Conservation (phyloP, 2,113 vertebrate species). For the Deroptyus accipitrinus region DNA sequence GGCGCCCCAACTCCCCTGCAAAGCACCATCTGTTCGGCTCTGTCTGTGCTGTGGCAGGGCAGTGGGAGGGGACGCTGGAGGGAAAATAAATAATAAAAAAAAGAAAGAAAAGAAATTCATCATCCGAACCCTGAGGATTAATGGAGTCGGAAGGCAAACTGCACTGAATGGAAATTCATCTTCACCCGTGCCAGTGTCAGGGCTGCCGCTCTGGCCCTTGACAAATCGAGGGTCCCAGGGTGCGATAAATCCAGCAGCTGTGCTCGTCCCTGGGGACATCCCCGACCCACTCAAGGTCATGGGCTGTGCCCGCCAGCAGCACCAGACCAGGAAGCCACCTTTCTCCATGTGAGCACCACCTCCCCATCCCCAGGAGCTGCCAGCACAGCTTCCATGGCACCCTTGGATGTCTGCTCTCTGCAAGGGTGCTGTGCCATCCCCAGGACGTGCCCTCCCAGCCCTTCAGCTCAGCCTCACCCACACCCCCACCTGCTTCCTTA, state of each 20-base stretch:
- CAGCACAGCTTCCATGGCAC: neutral
- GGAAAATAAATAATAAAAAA: constrained; percentile 89
- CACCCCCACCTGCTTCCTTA: neutral
- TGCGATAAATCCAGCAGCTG: constrained; percentile 87
- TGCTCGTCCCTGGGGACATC: constrained; percentile 46
- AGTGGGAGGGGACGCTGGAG: constrained; percentile 73
- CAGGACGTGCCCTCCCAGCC: accelerated
- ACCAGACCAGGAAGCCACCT: accelerated
- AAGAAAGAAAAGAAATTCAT: constrained; percentile 79
- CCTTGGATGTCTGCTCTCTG: neutral
- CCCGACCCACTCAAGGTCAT: neutral
- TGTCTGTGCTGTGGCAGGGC: constrained; percentile 72
- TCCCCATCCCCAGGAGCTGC: neutral
- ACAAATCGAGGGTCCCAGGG: constrained; percentile 91
- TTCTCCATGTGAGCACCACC: neutral
- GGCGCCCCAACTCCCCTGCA: constrained; percentile 74
- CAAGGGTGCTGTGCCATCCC: neutral
- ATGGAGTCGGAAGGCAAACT: constrained; percentile 84
- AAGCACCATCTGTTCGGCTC: constrained; percentile 76
- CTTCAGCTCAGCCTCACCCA: neutral
- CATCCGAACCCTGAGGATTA: constrained; percentile 87
- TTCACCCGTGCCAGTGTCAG: constrained; percentile 88
- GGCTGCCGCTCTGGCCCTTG: constrained; percentile 82
- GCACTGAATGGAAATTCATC: constrained; percentile 92
- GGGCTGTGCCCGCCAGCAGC: neutral